These are phyloP conservation scores for Agrilus planipennis DNA, from an alignment of 1,140 invertebrate species.

Conservation along the genomic window DNA sequence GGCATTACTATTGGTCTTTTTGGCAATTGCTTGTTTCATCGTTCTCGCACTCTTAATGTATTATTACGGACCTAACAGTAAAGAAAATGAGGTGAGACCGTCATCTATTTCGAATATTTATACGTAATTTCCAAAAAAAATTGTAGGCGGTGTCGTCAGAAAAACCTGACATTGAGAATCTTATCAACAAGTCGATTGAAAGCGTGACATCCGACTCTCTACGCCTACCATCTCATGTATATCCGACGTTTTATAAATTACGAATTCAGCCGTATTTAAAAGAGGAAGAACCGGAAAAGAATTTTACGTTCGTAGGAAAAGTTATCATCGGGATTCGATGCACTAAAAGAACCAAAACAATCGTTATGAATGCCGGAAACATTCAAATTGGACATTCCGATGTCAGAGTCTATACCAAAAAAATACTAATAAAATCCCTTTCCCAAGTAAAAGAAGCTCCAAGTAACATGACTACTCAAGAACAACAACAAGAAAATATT, in stretches of 20 bases:
- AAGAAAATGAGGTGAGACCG: constrained; percentile 16
- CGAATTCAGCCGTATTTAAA: constrained; percentile 23
- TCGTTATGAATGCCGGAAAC: constrained; percentile 23
- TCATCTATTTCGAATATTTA: background rate
- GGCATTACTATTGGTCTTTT: constrained; percentile 21
- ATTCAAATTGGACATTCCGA: constrained; percentile 16
- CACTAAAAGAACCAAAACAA: constrained; percentile 19
- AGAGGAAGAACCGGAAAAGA: constrained; percentile 15
- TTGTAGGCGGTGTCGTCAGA: constrained; percentile 11
- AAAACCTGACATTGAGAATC: constrained; percentile 20
- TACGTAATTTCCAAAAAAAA: background rate
- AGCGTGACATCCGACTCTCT: constrained; percentile 17
- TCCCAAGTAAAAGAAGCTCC: background rate
- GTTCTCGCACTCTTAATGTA: constrained; percentile 24
- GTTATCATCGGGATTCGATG: constrained; percentile 21
- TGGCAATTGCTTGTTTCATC: constrained; percentile 20
- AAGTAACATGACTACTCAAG: background rate
- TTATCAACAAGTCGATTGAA: constrained; percentile 25
- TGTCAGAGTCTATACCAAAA: constrained; percentile 14
- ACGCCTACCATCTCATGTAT: constrained; percentile 18
- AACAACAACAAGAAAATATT: background rate
- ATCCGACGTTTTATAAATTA: constrained; percentile 20
- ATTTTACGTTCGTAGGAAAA: constrained; percentile 25
- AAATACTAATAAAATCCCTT: constrained; percentile 8
- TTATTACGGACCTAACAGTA: constrained; percentile 25